Base-by-base conservation (phyloP, 30 jellyfish, hydroid and myxozoan genomes). In the Hydra vulgaris region DNA sequence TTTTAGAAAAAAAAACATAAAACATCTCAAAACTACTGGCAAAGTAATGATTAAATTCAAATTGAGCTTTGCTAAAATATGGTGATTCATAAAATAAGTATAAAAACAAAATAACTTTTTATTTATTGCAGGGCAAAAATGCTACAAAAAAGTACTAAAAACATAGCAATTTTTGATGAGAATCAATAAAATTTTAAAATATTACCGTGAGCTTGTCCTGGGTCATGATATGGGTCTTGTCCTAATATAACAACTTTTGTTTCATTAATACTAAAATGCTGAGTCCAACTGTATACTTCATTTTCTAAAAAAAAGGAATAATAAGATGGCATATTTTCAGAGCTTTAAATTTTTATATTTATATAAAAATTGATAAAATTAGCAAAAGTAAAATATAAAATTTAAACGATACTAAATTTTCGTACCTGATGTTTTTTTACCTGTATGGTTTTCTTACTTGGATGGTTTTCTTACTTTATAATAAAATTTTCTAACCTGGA, bases 151-250 rank as follows among this genome's bases (percentile, higher is more conserved):
- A n/a, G n/a, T n/a, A n/a, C n/a, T n/a, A n/a, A n/a, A n/a, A n/a
- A n/a, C n/a, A n/a, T n/a, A n/a, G n/a, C n/a, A n/a, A n/a, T n/a
- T n/a, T n/a, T n/a, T n/a, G n/a, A 56, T 56, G 72, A 16, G n/a
- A 17, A n/a, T 56, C 17, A 16, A 56, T 56, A 56, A 16, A 56
- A 56, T 56, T n/a, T n/a, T 56, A n/a, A 16, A 56, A 56, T n/a
- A 56, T 16, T 76, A 88, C 99, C 99, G 85, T 94, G 99, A 21
- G 99, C 99, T 83, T 94, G 99, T 15, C 78, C 78, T 18, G 97
- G 97, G 21, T 97, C 99, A 72, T 94, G 99, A 73, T 94, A 94
- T 0, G 99, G 99, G 71, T 94, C 99, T 72, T 94, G 99, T 67
- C 99, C 99, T 40, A 94, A 67, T 21, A 94, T 94, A 18, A 94